phyloP scores from a whole-genome alignment of 1,140 invertebrate genomes.

The Drosophila carrolli region DNA sequence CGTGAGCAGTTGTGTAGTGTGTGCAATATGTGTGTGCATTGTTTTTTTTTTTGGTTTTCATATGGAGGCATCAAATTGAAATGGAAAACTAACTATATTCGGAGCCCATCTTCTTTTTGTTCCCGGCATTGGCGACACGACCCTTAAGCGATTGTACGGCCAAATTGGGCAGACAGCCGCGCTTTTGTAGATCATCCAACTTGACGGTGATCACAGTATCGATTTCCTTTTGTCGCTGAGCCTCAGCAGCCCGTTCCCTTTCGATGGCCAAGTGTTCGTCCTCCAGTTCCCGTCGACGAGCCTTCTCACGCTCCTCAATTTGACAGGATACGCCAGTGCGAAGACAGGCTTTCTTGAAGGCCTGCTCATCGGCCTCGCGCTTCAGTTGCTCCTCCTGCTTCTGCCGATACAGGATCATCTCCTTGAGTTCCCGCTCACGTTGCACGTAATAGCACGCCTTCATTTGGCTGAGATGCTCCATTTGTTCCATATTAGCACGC shows the following conservation, averaged over 20 bases:
- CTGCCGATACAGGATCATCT: constrained; percentile 37
- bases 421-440: constrained; percentile 44
- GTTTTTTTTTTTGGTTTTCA: constrained; percentile 1
- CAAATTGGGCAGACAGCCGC: constrained; percentile 45
- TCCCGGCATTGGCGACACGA: constrained; percentile 37
- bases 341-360: constrained; percentile 42
- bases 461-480: constrained; percentile 49
- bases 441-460: constrained; percentile 62
- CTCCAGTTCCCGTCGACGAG: constrained; percentile 52
- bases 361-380: constrained; percentile 30
- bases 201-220: constrained; percentile 67
- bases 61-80: not conserved
- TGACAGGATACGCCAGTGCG: constrained; percentile 49
- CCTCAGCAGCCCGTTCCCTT: constrained; percentile 15
- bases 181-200: constrained; percentile 56
- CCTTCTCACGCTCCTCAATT: constrained; percentile 60
- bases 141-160: constrained; percentile 47
- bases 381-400: constrained; percentile 43
- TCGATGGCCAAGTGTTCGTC: constrained; percentile 45
- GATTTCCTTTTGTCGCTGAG: constrained; percentile 59
- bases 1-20: constrained; percentile 11
- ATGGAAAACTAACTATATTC: constrained; percentile 15
- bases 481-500: constrained; percentile 51
- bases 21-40: not conserved
- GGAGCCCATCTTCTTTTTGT: constrained; percentile 45